Percentiles rank a stretch among this genome's conserved stretches.
Evolutionary conservation across 2,797 vertebrate species (phyloP).

Genomic region (Rhyacichthys aspro): DNA sequence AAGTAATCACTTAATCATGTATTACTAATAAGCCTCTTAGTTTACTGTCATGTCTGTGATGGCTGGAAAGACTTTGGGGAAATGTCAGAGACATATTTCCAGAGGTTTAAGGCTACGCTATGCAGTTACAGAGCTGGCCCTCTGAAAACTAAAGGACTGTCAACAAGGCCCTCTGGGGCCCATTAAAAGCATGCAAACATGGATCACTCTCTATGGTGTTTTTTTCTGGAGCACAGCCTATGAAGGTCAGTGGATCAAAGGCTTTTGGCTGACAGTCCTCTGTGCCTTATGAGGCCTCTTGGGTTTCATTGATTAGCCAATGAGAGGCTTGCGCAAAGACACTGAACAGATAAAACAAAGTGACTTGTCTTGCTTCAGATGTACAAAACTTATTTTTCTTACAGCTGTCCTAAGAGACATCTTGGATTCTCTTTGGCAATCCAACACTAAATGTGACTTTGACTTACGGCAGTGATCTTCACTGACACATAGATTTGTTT

Average conservation of each 20-base stretch:
- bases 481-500: conserved; percentile 4
- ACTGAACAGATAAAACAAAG: conserved; percentile 80
- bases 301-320: conserved; percentile 83
- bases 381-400: conserved; percentile 71
- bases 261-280: conserved; percentile 76
- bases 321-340: conserved; percentile 70
- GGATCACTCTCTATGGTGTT: conserved; percentile 71
- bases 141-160: conserved; percentile 67
- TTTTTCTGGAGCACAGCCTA: conserved; percentile 62
- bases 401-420: conserved; percentile 56
- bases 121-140: conserved; percentile 70
- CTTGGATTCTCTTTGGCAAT: conserved; percentile 56
- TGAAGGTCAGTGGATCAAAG: conserved; percentile 80
- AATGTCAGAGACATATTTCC: conserved; percentile 67
- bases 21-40: conserved; percentile 78
- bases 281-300: conserved; percentile 77
- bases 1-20: conserved; percentile 78
- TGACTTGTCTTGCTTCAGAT: conserved; percentile 75
- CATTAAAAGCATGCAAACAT: conserved; percentile 82
- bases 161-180: conserved; percentile 73
- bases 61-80: conserved; percentile 54
- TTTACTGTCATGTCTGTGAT: conserved; percentile 67
- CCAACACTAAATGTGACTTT: conserved; percentile 73
- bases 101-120: conserved; percentile 57
- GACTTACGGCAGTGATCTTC: conserved; percentile 57